Evolutionary conservation across 2,888 invertebrate genomes (phyloP), one percentile per base, ranked within the genome.

Genomic region (Cerastis rubricosa): DNA sequence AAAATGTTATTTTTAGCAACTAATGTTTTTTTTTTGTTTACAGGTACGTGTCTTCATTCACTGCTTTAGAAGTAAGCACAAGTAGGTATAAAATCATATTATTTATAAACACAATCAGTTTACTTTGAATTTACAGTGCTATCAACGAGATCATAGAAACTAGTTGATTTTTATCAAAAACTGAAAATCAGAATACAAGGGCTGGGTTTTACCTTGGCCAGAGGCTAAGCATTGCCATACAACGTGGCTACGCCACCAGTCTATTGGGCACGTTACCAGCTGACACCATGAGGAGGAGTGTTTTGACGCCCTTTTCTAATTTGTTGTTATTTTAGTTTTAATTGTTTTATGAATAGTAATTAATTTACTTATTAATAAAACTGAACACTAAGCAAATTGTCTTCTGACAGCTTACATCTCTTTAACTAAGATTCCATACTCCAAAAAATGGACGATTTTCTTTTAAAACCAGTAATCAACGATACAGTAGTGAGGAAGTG

Each of bases 401-500:
- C n/a, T n/a, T n/a, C n/a, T n/a, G n/a, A 40, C 7, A 40, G 40
- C 6, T 40, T 14, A 57, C 14, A 59, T n/a, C 17, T 54, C 40
- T 54, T 69, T 19, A 8, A 12, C 12, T 45, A 7, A 35, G 14
- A 25, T 54, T 35, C 54, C 74, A 51, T 43, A 67, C 35, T 45
- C 17, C 1, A 71, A 69, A 19, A 29, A 71, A 54, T 67, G 8
- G 59, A 57, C 17, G 35, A 61, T 85, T 75, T 84, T 76, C 43
- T 73, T 67, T 71, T 40, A 76, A 54, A 74, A 47, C 65, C 57
- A 74, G 72, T 75, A 84, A 86, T 86, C 84, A 74, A 71, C 67
- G 65, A 73, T n/a, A 85, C 89, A 77, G 87, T 86, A 88, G 89
- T 87, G 67, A 80, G 80, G 81, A 82, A 86, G 78, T 87, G 80